phyloP scores from a whole-genome alignment of 64 coral and sea anemone species.

The Trachythela sp. region DNA sequence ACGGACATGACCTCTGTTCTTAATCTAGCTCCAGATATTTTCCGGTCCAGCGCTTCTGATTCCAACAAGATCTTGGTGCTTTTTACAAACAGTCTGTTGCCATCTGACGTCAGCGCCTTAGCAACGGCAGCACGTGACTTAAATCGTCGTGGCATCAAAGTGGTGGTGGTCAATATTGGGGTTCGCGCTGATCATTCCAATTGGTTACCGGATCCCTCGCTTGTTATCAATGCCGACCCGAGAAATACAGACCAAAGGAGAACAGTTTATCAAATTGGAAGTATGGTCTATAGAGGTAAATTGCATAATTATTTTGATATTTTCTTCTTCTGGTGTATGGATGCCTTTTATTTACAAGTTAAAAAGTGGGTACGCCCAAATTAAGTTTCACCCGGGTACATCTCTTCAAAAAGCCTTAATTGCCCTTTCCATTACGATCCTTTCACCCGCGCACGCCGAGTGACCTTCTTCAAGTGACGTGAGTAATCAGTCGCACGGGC shows the following conservation, averaged over 20 bases:
- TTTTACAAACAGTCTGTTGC: conserved; percentile 11
- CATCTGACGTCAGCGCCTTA: not conserved
- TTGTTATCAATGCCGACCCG: not conserved
- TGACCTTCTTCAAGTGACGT: too few species aligned
- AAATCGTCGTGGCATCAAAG: not conserved
- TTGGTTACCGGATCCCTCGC: not conserved
- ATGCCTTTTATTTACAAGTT: not conserved
- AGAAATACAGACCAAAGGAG: not conserved
- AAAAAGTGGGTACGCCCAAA: too few species aligned
- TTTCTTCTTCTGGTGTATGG: not conserved
- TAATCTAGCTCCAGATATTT: not conserved
- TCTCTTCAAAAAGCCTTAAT: too few species aligned
- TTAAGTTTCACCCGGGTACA: too few species aligned
- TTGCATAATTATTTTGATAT: not conserved
- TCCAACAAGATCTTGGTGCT: not conserved
- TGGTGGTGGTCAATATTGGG: not conserved
- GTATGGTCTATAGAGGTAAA: not conserved
- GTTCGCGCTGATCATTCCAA: not conserved
- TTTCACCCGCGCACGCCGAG: too few species aligned
- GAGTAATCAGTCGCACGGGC: too few species aligned
- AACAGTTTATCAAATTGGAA: not conserved
- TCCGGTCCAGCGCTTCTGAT: not conserved
- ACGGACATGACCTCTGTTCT: not conserved
- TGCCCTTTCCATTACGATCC: too few species aligned
- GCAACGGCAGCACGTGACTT: not conserved